Evolutionary conservation across 2,113 vertebrate genomes (phyloP).

Genomic region (Anolis sagrei): DNA sequence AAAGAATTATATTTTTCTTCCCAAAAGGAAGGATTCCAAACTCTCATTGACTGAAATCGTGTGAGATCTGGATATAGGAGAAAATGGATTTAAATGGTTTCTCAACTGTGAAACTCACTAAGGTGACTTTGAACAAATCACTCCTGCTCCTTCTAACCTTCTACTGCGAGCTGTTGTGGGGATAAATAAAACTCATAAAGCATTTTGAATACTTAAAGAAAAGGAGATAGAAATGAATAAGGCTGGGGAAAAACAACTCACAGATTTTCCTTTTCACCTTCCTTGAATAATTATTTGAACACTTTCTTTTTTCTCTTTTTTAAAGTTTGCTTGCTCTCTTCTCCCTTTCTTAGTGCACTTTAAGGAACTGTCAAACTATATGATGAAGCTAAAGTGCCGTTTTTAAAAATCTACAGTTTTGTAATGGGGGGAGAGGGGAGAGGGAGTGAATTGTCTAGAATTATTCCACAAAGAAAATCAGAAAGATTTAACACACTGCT

Average conservation of each 20-base stretch:
- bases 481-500: not conserved
- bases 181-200: not conserved
- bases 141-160: not conserved
- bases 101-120: slow-evolving; percentile 2
- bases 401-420: no score
- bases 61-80: not conserved
- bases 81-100: not conserved
- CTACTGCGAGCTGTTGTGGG: not conserved
- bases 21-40: not conserved
- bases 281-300: not conserved
- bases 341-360: no score
- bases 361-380: no score
- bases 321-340: no score
- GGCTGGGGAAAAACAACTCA: not conserved
- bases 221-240: not conserved
- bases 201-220: not conserved
- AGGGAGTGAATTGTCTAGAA: no score
- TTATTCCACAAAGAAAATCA: no score
- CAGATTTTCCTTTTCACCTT: not conserved
- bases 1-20: not conserved
- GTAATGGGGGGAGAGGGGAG: no score
- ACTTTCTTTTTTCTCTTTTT: not conserved
- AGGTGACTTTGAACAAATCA: not conserved
- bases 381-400: no score
- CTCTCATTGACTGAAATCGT: not conserved